Conservation (phyloP, 2,797 vertebrate species). For the Falco novaeseelandiae region DNA sequence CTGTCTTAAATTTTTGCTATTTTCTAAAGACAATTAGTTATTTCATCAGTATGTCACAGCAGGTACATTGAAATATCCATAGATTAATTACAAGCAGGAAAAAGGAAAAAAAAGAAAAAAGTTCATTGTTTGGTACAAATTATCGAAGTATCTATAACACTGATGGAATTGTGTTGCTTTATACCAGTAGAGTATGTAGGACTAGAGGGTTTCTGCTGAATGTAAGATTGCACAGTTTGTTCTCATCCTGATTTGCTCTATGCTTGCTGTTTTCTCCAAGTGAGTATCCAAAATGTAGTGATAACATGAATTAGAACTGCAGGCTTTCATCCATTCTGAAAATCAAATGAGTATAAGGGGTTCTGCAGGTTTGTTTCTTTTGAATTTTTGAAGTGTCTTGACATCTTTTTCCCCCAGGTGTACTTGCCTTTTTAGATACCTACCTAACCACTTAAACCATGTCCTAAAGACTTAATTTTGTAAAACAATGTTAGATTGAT, state of each 20-base stretch:
- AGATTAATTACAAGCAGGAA: background rate
- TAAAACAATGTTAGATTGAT: background rate
- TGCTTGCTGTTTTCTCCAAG: background rate
- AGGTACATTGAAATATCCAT: background rate
- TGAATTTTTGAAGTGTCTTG: background rate
- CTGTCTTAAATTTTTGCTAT: background rate
- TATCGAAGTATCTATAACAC: background rate
- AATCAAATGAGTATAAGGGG: background rate
- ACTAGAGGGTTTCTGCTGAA: background rate
- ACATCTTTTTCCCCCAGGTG: background rate
- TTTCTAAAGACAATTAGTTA: background rate
- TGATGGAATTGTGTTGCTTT: background rate
- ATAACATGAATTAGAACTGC: background rate
- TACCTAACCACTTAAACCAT: background rate
- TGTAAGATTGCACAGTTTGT: background rate
- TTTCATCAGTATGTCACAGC: background rate
- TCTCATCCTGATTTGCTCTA: background rate
- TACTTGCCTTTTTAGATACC: background rate
- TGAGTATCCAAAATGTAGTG: background rate
- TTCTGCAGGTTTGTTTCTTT: background rate
- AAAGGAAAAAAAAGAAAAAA: background rate
- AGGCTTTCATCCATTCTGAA: background rate
- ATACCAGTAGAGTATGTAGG: background rate
- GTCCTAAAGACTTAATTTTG: background rate
- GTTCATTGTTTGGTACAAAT: background rate